Base-by-base conservation (phyloP, 2,888 invertebrate genomes). In the Incurvaria masculella region DNA sequence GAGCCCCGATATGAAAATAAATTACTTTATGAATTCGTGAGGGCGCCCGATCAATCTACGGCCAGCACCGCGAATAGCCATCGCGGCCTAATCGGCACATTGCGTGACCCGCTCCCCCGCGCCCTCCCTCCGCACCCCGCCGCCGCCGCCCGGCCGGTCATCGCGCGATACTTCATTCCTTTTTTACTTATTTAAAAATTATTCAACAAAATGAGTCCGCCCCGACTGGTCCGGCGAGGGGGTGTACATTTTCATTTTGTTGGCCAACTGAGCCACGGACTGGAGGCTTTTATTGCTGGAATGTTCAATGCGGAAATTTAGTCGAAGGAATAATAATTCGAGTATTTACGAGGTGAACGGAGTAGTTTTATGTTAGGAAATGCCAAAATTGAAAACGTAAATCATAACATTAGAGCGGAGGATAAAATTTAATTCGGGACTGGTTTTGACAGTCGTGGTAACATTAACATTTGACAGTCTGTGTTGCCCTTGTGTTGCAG, bases 31-130 rank as follows among this genome's bases (percentile, higher is more conserved):
- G 33, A 33, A 33, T 33, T 33, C 33, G 33, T 33, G 33, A 33
- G 33, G 33, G 33, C 8, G 33, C 14, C 33, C 33, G 33, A 33
- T 33, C 33, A 33, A 33, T 33, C 33, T 33, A 33, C 11, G 6
- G 33, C 33, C 33, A n/a, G 33, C 33, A 33, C 33, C 33, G 33
- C 33, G 33, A 33, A 33, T 33, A 11, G 33, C 33, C 33, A 33
- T 61, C 52, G 57, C 59, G 56, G 43, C 55, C 48, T 44, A 44
- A 44, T 33, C 20, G 44, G 19, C 19, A 33, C 19, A 27, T 44
- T 33, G 44, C 44, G 44, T 44, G 44, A 44, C 44, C 19, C 10
- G 18, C 16, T 14, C 17, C 44, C 4, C 19, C 19, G 11, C 20
- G 14, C 11, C 19, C 20, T 21, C 20, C 18, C 33, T 44, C 10